Conservation (phyloP, 2,888 invertebrate genomes). For the Chymomyza caudatula region DNA sequence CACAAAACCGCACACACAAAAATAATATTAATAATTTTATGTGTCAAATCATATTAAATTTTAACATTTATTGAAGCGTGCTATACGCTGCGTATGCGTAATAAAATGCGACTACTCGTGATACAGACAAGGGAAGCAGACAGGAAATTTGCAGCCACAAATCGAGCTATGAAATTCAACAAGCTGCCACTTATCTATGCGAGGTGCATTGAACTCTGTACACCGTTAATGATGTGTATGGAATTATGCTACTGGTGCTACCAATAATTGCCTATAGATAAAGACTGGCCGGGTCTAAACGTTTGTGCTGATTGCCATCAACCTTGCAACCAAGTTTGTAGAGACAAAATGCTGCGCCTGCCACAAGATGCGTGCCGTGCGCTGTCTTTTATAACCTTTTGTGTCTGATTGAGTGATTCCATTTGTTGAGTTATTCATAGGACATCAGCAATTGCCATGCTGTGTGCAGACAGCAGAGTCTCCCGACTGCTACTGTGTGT, state of each 20-base stretch:
- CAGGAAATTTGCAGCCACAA: conserved; percentile 58
- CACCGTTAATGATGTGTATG: conserved; percentile 37
- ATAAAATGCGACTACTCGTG: conserved; percentile 58
- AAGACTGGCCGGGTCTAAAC: conserved; percentile 30
- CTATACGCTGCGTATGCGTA: conserved; percentile 58
- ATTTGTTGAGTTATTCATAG: conserved; percentile 8
- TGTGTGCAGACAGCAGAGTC: background rate
- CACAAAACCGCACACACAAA: conserved; percentile 24
- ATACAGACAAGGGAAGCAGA: conserved; percentile 53
- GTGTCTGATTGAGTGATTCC: conserved; percentile 62
- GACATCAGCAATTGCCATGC: background rate
- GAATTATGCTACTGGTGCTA: conserved; percentile 15
- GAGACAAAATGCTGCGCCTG: conserved; percentile 6
- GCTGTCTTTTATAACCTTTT: conserved; percentile 60
- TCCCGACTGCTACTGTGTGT: conserved; percentile 11
- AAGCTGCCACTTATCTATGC: background rate
- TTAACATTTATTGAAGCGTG: conserved; percentile 46
- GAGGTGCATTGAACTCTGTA: conserved; percentile 40
- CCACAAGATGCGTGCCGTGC: conserved; percentile 5
- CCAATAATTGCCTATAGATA: conserved; percentile 60
- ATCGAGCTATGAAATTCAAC: background rate
- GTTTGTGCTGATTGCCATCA: conserved; percentile 49
- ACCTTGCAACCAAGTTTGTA: conserved; percentile 41
- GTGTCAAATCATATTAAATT: conserved; percentile 63
- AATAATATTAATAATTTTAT: conserved; percentile 67